phyloP scores from a whole-genome alignment of 2,888 invertebrate genomes.

The Keiferia lycopersicella region DNA sequence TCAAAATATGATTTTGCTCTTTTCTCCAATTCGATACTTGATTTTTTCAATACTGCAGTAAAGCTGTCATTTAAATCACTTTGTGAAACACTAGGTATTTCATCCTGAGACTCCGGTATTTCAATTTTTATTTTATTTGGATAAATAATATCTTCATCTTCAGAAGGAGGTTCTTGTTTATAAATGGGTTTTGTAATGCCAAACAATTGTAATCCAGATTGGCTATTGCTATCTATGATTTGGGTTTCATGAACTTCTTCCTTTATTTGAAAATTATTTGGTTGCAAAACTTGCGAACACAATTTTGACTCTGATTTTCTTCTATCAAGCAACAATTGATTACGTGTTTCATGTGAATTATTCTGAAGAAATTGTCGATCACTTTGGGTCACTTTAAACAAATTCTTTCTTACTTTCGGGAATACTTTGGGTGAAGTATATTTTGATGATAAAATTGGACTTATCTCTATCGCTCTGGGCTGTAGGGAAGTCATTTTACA shows the following conservation, averaged over 20 bases:
- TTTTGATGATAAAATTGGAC: constrained; percentile 57
- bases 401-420: constrained; percentile 51
- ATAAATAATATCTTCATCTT: constrained; percentile 1
- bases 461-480: constrained; percentile 38
- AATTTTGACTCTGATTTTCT: constrained; percentile 3
- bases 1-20: constrained; percentile 62
- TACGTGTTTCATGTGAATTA: background rate
- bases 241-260: background rate
- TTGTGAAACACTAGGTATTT: background rate
- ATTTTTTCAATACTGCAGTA: constrained; percentile 27
- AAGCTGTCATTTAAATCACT: constrained; percentile 26
- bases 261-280: background rate
- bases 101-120: constrained; percentile 4
- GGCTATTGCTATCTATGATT: background rate
- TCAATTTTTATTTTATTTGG: constrained; percentile 25
- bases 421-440: constrained; percentile 41
- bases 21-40: constrained; percentile 43
- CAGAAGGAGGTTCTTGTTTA: background rate
- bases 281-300: too few relatives aligned
- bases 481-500: constrained; percentile 30
- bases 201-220: background rate
- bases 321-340: background rate
- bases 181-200: too few relatives aligned
- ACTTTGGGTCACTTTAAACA: constrained; percentile 39
- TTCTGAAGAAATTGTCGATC: background rate